phyloP scores from a whole-genome alignment of 2,888 invertebrate genomes.

The Furcula furcula region DNA sequence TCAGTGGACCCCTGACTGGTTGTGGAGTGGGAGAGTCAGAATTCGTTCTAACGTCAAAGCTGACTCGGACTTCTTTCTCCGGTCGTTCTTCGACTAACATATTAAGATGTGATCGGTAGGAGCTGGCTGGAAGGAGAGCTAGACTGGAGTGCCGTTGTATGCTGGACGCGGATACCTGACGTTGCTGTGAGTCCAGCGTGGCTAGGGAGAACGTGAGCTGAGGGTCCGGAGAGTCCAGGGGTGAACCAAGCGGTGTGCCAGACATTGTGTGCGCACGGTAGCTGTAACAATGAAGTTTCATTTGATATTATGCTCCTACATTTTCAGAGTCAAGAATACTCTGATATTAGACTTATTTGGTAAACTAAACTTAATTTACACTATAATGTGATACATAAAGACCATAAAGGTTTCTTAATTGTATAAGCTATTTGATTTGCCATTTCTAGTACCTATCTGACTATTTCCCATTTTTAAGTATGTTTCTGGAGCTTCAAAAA shows the following conservation, averaged over 20 bases:
- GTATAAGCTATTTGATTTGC: too few relatives aligned
- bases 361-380: too few relatives aligned
- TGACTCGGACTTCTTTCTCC: slow-evolving; percentile 73
- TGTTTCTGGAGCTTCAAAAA: too few relatives aligned
- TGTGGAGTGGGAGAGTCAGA: slow-evolving; percentile 59
- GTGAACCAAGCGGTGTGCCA: slow-evolving; percentile 90
- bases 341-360: too few relatives aligned
- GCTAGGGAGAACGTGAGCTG: slow-evolving; percentile 84
- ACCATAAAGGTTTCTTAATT: too few relatives aligned
- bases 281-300: slow-evolving; percentile 81
- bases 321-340: too few relatives aligned
- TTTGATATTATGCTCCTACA: too few relatives aligned
- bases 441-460: too few relatives aligned
- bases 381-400: too few relatives aligned
- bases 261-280: slow-evolving; percentile 91
- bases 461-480: too few relatives aligned
- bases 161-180: slow-evolving; percentile 83
- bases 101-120: slow-evolving; percentile 73
- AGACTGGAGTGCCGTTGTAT: slow-evolving; percentile 73
- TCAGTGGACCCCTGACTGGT: slow-evolving; percentile 68
- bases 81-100: slow-evolving; percentile 73
- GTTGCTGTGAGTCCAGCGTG: slow-evolving; percentile 82
- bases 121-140: slow-evolving; percentile 73
- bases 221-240: slow-evolving; percentile 91
- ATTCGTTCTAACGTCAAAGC: slow-evolving; percentile 65